Conservation (phyloP, 2,113 vertebrate species). For the Pelusios castaneus region DNA sequence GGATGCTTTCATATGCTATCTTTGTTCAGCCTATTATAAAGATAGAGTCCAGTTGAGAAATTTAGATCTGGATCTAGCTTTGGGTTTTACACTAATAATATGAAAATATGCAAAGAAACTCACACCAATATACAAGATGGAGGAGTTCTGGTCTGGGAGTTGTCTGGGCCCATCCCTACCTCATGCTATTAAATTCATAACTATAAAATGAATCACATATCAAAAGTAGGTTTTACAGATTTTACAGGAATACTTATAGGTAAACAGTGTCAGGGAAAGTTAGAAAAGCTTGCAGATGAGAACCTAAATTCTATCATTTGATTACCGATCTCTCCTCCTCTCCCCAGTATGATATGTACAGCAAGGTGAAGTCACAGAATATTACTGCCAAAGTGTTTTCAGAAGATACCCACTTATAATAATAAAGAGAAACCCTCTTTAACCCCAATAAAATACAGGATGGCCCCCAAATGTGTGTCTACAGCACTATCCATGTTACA, state of each 20-base stretch:
- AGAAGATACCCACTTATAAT: neutral
- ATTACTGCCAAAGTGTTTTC: neutral
- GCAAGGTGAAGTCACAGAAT: neutral
- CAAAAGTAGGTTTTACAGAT: neutral
- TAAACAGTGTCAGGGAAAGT: neutral
- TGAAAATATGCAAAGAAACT: constrained; percentile 16
- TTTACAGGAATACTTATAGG: neutral
- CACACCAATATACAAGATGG: neutral
- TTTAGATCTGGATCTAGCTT: constrained; percentile 25
- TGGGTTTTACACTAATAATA: constrained; percentile 43
- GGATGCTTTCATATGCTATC: constrained; percentile 6
- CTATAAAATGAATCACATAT: constrained; percentile 8
- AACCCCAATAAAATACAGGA: neutral
- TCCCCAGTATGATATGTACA: neutral
- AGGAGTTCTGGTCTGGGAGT: neutral
- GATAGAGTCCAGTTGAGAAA: constrained; percentile 54
- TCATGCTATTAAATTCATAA: neutral
- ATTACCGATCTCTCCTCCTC: neutral
- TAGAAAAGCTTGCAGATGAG: neutral
- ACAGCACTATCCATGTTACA: neutral
- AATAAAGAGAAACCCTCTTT: neutral
- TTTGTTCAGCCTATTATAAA: constrained; percentile 29
- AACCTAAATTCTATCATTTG: neutral
- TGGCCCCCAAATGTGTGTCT: neutral
- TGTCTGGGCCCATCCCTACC: neutral